phyloP scores from a whole-genome alignment of 2,797 vertebrate species.

The Paguma larvata region DNA sequence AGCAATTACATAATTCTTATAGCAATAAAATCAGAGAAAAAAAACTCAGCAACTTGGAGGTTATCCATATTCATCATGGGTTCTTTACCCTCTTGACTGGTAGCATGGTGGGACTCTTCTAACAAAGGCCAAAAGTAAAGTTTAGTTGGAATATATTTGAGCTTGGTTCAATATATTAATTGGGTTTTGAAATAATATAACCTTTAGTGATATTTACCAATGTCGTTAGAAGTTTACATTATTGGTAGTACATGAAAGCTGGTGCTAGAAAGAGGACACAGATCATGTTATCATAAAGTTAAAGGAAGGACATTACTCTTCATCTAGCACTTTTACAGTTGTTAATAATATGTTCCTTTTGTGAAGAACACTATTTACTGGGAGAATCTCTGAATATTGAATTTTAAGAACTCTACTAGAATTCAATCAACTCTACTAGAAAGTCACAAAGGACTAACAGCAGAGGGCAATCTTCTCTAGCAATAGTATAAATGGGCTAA shows the following conservation, averaged over 20 bases:
- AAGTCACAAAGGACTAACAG: slow-evolving; percentile 76
- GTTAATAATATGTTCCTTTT: neutral
- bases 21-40: neutral
- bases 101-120: neutral
- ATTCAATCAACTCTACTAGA: neutral
- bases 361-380: neutral
- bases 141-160: neutral
- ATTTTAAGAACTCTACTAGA: slow-evolving; percentile 10
- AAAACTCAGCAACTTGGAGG: neutral
- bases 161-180: neutral
- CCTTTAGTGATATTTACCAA: neutral
- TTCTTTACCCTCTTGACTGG: neutral
- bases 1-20: slow-evolving; percentile 18
- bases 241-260: neutral
- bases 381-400: slow-evolving; percentile 21
- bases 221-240: neutral
- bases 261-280: neutral
- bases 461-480: slow-evolving; percentile 87
- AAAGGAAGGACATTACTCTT: neutral
- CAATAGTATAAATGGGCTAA: slow-evolving; percentile 19
- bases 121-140: neutral
- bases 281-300: neutral
- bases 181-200: slow-evolving; percentile 19
- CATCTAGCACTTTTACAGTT: neutral
- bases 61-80: neutral